Conservation (phyloP, 2,888 invertebrate genomes). For the Apodemia mormo region DNA sequence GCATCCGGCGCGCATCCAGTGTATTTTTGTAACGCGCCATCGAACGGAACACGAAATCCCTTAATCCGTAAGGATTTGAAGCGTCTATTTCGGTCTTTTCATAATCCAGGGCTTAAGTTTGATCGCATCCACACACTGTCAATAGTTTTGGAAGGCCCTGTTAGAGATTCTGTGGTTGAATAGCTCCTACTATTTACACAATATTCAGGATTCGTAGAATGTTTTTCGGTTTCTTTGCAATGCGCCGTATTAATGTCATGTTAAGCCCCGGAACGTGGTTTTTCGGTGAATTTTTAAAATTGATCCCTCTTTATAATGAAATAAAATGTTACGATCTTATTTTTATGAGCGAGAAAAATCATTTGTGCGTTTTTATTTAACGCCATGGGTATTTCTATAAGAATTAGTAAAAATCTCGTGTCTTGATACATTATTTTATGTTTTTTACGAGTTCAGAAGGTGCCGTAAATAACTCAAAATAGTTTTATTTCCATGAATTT, state of each 20-base stretch:
- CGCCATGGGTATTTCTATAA: slow-evolving; percentile 9
- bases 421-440: slow-evolving; percentile 15
- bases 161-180: slow-evolving; percentile 74
- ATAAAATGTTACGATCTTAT: slow-evolving; percentile 31
- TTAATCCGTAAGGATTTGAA: slow-evolving; percentile 79
- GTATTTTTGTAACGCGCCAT: slow-evolving; percentile 77
- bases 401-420: not conserved
- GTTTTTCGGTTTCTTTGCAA: slow-evolving; percentile 72
- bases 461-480: slow-evolving; percentile 13
- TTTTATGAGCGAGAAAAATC: slow-evolving; percentile 22
- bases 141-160: slow-evolving; percentile 79
- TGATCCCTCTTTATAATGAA: slow-evolving; percentile 27
- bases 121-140: slow-evolving; percentile 82
- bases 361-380: slow-evolving; percentile 16
- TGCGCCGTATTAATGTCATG: slow-evolving; percentile 47
- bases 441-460: slow-evolving; percentile 14
- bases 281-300: slow-evolving; percentile 47
- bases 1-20: slow-evolving; percentile 77
- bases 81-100: slow-evolving; percentile 81
- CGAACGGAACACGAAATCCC: slow-evolving; percentile 78
- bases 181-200: slow-evolving; percentile 66
- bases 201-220: slow-evolving; percentile 66
- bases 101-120: slow-evolving; percentile 79
- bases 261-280: slow-evolving; percentile 63
- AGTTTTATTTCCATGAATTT: not conserved